Conservation (phyloP, 2,888 invertebrate genomes). For the Phasia obesa region DNA sequence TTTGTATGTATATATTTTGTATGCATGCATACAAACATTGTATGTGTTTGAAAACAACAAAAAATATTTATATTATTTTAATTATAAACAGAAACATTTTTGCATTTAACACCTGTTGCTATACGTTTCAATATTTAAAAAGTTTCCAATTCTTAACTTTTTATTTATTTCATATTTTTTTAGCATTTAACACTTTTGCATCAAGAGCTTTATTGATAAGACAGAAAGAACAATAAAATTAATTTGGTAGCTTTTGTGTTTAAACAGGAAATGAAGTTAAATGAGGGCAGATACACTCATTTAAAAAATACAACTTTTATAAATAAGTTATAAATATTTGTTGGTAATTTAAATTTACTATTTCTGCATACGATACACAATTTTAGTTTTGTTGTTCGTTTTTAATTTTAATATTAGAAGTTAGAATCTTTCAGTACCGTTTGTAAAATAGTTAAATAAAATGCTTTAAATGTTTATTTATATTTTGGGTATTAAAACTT, state of each 20-base stretch:
- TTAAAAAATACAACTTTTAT: conserved; percentile 11
- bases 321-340: conserved; percentile 19
- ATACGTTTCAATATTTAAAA: not conserved
- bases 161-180: not conserved
- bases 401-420: too few species aligned
- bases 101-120: conserved; percentile 36
- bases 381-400: too few species aligned
- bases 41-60: not conserved
- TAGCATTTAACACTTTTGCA: not conserved
- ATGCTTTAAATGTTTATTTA: too few species aligned
- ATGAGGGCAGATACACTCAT: not conserved
- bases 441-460: too few species aligned
- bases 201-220: not conserved
- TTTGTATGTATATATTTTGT: too few species aligned
- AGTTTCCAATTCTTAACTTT: not conserved
- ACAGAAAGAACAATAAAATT: conserved; percentile 14
- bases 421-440: too few species aligned
- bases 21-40: too few species aligned
- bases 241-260: conserved; percentile 9
- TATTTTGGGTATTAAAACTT: too few species aligned
- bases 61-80: conserved; percentile 5
- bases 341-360: conserved; percentile 11
- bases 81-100: conserved; percentile 9
- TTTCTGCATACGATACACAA: too few species aligned
- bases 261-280: conserved; percentile 15